Evolutionary conservation across 1,140 invertebrate genomes (phyloP).

Genomic region (Aphis gossypii): DNA sequence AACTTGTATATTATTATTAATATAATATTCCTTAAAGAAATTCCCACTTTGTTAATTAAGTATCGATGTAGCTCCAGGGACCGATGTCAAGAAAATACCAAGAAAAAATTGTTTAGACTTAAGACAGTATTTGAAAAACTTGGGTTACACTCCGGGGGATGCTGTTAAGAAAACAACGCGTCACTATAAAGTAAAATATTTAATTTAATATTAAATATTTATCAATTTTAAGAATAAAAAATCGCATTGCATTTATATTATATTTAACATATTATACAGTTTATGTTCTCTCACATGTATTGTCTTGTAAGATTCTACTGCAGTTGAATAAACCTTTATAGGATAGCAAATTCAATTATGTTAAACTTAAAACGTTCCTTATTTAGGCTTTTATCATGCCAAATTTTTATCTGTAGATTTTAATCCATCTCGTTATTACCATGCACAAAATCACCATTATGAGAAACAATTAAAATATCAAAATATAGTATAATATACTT

Average conservation of each 20-base stretch:
- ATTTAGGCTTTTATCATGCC: no score
- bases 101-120: not conserved
- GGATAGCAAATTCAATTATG: not conserved
- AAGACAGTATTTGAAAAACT: not conserved
- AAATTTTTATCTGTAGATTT: not conserved
- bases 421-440: not conserved
- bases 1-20: constrained; percentile 15
- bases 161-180: not conserved
- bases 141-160: not conserved
- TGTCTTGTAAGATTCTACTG: not conserved
- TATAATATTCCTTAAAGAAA: not conserved
- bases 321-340: not conserved
- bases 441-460: not conserved
- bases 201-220: not conserved
- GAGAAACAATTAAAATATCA: not conserved
- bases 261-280: not conserved
- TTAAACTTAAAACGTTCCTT: not conserved
- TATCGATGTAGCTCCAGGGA: not conserved
- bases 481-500: no score
- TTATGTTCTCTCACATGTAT: not conserved
- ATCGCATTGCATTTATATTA: not conserved
- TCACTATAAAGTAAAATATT: not conserved
- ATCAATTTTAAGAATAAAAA: not conserved
- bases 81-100: not conserved
- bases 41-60: constrained; percentile 5